These are phyloP conservation scores for Erinaceus europaeus DNA, from an alignment of 2,113 vertebrate species.

Conservation along the genomic window DNA sequence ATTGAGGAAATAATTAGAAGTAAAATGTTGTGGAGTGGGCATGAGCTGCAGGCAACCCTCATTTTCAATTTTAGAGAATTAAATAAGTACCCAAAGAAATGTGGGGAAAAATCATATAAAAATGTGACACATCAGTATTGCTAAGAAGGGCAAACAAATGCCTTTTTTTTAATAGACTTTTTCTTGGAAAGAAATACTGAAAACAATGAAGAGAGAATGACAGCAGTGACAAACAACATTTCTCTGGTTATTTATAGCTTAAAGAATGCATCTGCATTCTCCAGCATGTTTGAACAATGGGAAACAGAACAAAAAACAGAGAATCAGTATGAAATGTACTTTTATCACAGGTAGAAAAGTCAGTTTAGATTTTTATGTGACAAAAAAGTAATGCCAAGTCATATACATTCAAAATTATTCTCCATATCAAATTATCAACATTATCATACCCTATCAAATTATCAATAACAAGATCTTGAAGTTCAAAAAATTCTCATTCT, in stretches of 20 bases:
- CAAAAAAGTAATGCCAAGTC: not conserved
- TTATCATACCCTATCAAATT: too few relatives aligned
- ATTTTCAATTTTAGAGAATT: constrained; percentile 45
- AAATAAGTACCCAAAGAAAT: not conserved
- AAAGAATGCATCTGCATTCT: not conserved
- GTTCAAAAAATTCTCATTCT: constrained; percentile 42
- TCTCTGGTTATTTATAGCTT: constrained; percentile 34
- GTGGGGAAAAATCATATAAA: constrained; percentile 34
- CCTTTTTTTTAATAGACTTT: constrained; percentile 16
- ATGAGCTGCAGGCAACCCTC: not conserved
- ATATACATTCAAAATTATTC: constrained; percentile 3
- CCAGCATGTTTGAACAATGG: constrained; percentile 17
- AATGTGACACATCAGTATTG: constrained; percentile 15
- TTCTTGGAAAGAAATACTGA: constrained; percentile 24
- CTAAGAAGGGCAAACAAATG: constrained; percentile 27
- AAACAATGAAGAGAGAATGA: not conserved
- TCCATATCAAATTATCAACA: too few relatives aligned
- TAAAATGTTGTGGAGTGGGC: constrained; percentile 2
- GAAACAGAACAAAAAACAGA: constrained; percentile 38
- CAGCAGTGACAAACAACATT: not conserved
- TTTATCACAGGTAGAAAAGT: constrained; percentile 28
- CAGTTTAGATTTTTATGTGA: not conserved
- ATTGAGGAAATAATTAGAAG: not conserved
- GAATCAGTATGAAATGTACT: not conserved
- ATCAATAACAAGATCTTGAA: constrained; percentile 24